A percentile compares a stretch with the other conserved stretches of the same genome.
Conservation (phyloP, 2,888 invertebrate species). For the Agrotis ipsilon region DNA sequence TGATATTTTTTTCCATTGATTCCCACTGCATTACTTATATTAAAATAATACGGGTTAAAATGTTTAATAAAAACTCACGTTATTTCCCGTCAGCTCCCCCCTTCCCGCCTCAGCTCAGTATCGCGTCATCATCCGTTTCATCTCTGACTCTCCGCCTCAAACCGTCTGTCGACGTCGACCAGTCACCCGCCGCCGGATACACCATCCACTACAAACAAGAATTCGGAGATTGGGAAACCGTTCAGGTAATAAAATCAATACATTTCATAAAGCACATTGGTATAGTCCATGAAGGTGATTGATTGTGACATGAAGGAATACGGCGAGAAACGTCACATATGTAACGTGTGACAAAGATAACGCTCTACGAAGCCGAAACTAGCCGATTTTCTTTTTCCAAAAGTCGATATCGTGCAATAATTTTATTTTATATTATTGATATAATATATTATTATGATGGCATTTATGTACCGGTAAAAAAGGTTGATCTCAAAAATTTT, state of each 20-base stretch:
- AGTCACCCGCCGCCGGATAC: slow-evolving; percentile 97
- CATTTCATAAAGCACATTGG: background rate
- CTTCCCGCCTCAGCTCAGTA: slow-evolving; percentile 88
- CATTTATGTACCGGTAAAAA: too few relatives aligned
- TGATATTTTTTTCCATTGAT: too few relatives aligned
- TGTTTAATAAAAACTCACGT: slow-evolving; percentile 4
- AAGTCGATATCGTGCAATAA: too few relatives aligned
- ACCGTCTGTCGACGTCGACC: slow-evolving; percentile 93
- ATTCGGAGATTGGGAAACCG: slow-evolving; percentile 98
- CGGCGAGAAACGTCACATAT: too few relatives aligned
- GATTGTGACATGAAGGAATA: too few relatives aligned
- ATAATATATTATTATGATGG: too few relatives aligned
- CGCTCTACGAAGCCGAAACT: too few relatives aligned
- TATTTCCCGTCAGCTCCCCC: slow-evolving; percentile 80
- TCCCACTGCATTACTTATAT: background rate
- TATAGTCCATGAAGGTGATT: too few relatives aligned
- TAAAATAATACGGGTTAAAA: background rate
- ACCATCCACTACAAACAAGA: slow-evolving; percentile 98
- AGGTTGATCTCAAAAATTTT: too few relatives aligned
- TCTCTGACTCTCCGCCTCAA: slow-evolving; percentile 88
- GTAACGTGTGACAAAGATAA: too few relatives aligned
- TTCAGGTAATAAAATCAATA: slow-evolving; percentile 89
- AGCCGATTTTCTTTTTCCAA: too few relatives aligned
- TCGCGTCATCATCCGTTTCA: slow-evolving; percentile 89
- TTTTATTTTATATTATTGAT: too few relatives aligned